Conservation (phyloP, 1,140 invertebrate species). For the Lanistes nyassanus region DNA sequence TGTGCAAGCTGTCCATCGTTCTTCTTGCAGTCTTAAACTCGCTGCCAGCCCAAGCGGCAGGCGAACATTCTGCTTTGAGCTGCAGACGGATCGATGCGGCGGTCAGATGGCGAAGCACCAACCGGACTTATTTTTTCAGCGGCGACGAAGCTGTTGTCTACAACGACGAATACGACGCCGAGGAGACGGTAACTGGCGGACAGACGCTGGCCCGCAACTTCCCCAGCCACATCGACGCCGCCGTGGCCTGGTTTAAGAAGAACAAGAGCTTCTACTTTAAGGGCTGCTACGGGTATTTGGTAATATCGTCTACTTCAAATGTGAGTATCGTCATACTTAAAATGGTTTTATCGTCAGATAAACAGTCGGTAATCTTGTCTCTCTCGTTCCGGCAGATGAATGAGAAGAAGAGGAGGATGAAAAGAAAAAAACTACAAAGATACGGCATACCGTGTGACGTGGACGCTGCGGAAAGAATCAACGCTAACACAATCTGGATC, state of each 20-base stretch:
- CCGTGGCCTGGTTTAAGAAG: constrained; percentile 1
- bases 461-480: background rate
- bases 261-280: constrained; percentile 14
- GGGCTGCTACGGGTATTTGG: constrained; percentile 18
- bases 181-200: background rate
- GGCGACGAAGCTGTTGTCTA: background rate
- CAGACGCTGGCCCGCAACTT: background rate
- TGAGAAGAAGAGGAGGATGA: constrained; percentile 1
- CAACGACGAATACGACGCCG: constrained; percentile 1
- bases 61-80: too few species aligned
- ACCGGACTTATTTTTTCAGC: constrained; percentile 19
- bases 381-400: background rate
- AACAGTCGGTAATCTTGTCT: too few species aligned
- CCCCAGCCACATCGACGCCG: constrained; percentile 4
- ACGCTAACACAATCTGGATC: background rate
- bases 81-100: constrained; percentile 20
- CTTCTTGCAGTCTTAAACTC: too few species aligned
- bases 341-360: too few species aligned
- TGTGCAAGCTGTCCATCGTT: too few species aligned
- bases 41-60: too few species aligned
- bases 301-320: background rate
- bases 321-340: too few species aligned
- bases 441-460: constrained; percentile 10
- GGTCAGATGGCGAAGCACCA: constrained; percentile 10
- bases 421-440: background rate